Percentiles rank a stretch among this genome's conserved stretches.
These are phyloP conservation scores for Apamea epomidion DNA, from an alignment of 2,888 invertebrate genomes.

Conservation along the genomic window DNA sequence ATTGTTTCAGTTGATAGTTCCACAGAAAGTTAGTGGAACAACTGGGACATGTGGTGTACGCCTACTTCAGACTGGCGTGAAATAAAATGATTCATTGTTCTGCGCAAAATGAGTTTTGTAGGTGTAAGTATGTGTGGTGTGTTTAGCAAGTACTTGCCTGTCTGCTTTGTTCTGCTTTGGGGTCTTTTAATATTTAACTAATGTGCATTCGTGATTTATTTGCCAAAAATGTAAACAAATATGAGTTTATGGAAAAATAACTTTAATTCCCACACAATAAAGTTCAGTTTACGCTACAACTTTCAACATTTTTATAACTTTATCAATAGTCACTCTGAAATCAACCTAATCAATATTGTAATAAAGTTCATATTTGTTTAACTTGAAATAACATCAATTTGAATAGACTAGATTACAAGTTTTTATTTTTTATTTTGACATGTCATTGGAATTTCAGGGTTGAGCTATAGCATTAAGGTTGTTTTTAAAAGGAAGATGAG, in stretches of 20 bases:
- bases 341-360: no score
- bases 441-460: background rate
- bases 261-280: no score
- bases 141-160: background rate
- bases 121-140: background rate
- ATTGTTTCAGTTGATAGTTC: slow-evolving; percentile 63
- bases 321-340: no score
- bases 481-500: background rate
- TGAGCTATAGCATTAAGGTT: background rate
- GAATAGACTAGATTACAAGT: background rate
- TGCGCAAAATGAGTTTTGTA: slow-evolving; percentile 23
- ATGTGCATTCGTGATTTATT: no score
- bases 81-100: slow-evolving; percentile 50
- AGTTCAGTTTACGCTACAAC: no score
- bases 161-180: background rate
- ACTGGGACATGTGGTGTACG: slow-evolving; percentile 35
- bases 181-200: background rate
- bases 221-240: no score
- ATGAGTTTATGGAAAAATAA: no score
- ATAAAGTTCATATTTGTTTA: no score
- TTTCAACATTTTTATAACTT: no score
- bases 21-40: slow-evolving; percentile 46
- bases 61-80: slow-evolving; percentile 6
- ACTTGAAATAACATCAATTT: no score
- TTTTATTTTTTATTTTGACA: background rate